phyloP scores from a whole-genome alignment of 1,140 invertebrate genomes.

The Plutomurus gul region DNA sequence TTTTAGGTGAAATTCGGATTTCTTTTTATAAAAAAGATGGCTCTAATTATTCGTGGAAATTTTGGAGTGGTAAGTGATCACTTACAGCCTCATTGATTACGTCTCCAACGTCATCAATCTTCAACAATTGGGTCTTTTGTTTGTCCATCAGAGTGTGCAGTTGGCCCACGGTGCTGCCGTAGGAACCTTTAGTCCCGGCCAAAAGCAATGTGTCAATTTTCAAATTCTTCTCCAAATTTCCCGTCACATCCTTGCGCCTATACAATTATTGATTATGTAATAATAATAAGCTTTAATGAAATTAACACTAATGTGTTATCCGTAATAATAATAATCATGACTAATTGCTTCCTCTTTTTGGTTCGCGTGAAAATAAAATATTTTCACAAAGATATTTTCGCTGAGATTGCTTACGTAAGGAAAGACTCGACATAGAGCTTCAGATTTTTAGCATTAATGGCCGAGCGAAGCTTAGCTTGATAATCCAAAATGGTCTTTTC shows the following conservation, averaged over 20 bases:
- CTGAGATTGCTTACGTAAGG: slow-evolving; percentile 71
- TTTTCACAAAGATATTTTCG: not conserved
- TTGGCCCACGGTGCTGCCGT: slow-evolving; percentile 71
- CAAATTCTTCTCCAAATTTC: slow-evolving; percentile 64
- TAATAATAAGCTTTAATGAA: not conserved
- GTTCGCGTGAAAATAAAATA: not conserved
- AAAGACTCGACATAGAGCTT: slow-evolving; percentile 81
- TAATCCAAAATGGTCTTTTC: slow-evolving; percentile 78
- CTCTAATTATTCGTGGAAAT: too few species aligned
- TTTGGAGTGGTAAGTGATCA: slow-evolving; percentile 18
- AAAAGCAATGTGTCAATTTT: slow-evolving; percentile 78
- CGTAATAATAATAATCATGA: too few species aligned
- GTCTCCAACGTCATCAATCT: slow-evolving; percentile 78
- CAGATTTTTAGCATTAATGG: slow-evolving; percentile 83
- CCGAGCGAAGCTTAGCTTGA: slow-evolving; percentile 73
- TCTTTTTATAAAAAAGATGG: slow-evolving; percentile 33
- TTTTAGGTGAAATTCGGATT: not conserved
- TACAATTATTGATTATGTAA: slow-evolving; percentile 1
- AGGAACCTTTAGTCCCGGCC: slow-evolving; percentile 79
- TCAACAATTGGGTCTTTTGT: slow-evolving; percentile 78
- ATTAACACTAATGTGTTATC: not conserved
- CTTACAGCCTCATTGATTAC: slow-evolving; percentile 77
- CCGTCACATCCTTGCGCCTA: slow-evolving; percentile 72
- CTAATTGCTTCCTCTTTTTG: too few species aligned
- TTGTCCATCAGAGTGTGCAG: slow-evolving; percentile 77